Evolutionary conservation across 2,797 vertebrate genomes (phyloP).

Genomic region (Clamator glandarius): DNA sequence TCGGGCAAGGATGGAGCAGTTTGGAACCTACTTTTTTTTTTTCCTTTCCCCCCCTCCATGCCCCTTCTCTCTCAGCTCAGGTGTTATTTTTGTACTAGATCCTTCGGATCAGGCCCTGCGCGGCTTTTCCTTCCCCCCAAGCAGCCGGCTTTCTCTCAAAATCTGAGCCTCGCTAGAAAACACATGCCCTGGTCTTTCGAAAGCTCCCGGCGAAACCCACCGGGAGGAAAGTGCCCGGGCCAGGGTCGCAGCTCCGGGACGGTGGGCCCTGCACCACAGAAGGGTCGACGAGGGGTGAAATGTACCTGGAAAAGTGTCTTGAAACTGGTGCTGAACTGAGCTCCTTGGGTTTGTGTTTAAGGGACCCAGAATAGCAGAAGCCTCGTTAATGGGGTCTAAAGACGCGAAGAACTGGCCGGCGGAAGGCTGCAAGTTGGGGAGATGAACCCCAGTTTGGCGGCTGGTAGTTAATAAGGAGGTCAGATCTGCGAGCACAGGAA

Average conservation of each 20-base stretch:
- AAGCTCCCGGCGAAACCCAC: neutral
- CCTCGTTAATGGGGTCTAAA: conserved; percentile 94
- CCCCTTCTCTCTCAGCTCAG: neutral
- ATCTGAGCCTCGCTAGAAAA: neutral
- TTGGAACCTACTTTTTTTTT: neutral
- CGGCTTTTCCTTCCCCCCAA: neutral
- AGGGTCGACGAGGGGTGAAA: neutral
- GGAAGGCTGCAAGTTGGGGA: conserved; percentile 86
- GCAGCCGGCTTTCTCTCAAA: neutral
- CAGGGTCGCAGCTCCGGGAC: neutral
- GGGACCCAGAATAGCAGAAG: conserved; percentile 91
- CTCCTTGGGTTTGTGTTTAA: conserved; percentile 90
- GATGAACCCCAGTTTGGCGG: conserved; percentile 90
- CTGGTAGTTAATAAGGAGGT: conserved; percentile 92
- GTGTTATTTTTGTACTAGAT: neutral
- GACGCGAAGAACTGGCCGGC: conserved; percentile 94
- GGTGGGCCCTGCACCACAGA: neutral
- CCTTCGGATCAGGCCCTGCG: neutral
- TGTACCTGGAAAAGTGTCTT: conserved; percentile 99
- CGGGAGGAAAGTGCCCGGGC: neutral
- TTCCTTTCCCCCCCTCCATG: neutral
- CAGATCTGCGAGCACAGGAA: conserved; percentile 87
- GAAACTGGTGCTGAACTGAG: conserved; percentile 98
- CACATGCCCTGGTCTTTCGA: neutral
- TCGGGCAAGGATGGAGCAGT: neutral